Percentiles rank a stretch among this genome's conserved stretches.
phyloP scores from a whole-genome alignment of 2,888 invertebrate genomes.

The Xestobium rufovillosum region DNA sequence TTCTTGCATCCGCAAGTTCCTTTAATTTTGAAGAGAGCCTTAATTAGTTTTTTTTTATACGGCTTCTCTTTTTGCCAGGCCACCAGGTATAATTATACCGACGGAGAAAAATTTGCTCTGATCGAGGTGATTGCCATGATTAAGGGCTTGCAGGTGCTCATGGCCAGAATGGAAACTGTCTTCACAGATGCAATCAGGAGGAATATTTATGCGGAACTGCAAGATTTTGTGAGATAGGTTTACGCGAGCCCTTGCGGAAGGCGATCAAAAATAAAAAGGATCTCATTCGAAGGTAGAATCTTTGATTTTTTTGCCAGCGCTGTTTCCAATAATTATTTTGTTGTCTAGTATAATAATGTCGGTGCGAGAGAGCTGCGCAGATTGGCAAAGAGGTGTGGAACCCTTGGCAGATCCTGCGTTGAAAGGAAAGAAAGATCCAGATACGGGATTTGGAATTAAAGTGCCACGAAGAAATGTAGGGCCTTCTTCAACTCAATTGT shows the following conservation, averaged over 20 bases:
- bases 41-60: no score
- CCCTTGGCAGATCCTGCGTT: conserved; percentile 87
- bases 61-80: conserved; percentile 55
- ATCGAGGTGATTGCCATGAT: conserved; percentile 99
- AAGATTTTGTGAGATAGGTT: conserved; percentile 84
- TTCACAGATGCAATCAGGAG: conserved; percentile 83
- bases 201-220: conserved; percentile 92
- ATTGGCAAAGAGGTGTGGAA: conserved; percentile 90
- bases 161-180: conserved; percentile 97
- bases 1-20: no score
- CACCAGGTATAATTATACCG: conserved; percentile 94
- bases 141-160: conserved; percentile 92
- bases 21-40: no score
- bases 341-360: conserved; percentile 90
- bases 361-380: conserved; percentile 94
- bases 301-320: no score
- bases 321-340: no score
- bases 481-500: conserved; percentile 87
- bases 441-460: conserved; percentile 84
- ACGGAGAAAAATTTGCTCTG: conserved; percentile 94
- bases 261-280: conserved; percentile 98
- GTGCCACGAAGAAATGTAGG: conserved; percentile 88
- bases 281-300: conserved; percentile 72
- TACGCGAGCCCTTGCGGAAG: conserved; percentile 90
- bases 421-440: conserved; percentile 89